Evolutionary conservation across 2,888 invertebrate species (phyloP), one percentile per base, ranked within the genome.

Genomic region (Clusia tigrina): DNA sequence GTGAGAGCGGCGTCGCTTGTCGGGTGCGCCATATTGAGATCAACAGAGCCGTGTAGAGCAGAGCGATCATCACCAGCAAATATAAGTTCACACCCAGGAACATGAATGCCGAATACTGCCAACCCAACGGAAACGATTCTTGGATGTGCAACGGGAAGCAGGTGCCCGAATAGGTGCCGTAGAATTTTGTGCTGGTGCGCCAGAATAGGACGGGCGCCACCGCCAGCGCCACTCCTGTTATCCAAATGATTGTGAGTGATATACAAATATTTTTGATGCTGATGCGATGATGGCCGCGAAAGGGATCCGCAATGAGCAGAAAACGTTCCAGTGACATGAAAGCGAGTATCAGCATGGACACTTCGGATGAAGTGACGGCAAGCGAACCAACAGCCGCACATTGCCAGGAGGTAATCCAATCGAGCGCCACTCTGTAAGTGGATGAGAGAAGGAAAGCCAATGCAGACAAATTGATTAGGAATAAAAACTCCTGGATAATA

Each of bases 61-160:
- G 76, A 0, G 86, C 85, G 69, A 89, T 89, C 68, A 87, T 84
- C 10, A 89, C 46, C 60, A 90, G 78, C 63, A 89, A 85, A 25
- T 86, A 72, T 9, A 88, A 83, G 78, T 91, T 91, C 20, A 91
- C 78, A 18, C 89, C 90, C 24, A 91, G 82, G 73, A 90, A 89
- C 65, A 91, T 86, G 73, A 90, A 88, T 0, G 89, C 88, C 1
- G 90, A 90, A 74, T 90, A 91, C 74, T 90, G 85, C 90, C 90
- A 91, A 18, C 91, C 91, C 23, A 87, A 72, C 2, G 87, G 84
- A 78, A 84, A 90, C 0, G 89, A 88, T 66, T 91, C 89, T 66
- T 88, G 88, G 64, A 91, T 88, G 78, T 90, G 89, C 22, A 91
- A 79, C 1, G 91, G 91, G 71, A 91, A 89, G 70, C 91, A 91